Percentiles rank a stretch among this genome's conserved stretches.
Evolutionary conservation across 2,797 vertebrate genomes (phyloP).

Genomic region (Adelosebastes latens): DNA sequence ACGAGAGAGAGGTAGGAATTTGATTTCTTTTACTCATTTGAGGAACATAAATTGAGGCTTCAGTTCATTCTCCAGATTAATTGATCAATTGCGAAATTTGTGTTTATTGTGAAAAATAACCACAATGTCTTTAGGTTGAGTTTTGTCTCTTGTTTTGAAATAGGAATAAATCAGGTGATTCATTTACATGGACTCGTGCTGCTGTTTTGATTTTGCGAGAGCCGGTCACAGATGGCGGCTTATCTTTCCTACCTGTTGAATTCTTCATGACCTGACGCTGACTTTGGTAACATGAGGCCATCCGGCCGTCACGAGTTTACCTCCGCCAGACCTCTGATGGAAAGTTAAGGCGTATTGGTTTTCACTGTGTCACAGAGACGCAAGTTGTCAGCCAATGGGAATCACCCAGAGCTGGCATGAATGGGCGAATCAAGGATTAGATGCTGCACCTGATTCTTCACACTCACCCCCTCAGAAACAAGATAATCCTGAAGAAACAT

Average conservation of each 20-base stretch:
- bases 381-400: slow-evolving; percentile 31
- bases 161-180: background rate
- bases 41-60: background rate
- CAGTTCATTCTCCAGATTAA: background rate
- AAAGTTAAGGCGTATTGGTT: slow-evolving; percentile 66
- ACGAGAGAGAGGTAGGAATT: background rate
- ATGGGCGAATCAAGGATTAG: background rate
- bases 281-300: slow-evolving; percentile 69
- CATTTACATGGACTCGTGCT: background rate
- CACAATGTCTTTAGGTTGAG: too few species aligned
- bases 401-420: slow-evolving; percentile 6
- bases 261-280: slow-evolving; percentile 75
- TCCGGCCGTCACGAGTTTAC: slow-evolving; percentile 46
- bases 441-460: background rate
- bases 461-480: background rate
- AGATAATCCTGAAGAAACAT: background rate
- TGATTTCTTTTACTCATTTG: background rate
- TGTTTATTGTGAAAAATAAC: background rate
- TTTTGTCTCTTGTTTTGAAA: background rate
- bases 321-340: slow-evolving; percentile 43
- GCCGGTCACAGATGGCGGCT: slow-evolving; percentile 62
- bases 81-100: background rate
- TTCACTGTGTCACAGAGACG: slow-evolving; percentile 51
- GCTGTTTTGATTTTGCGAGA: slow-evolving; percentile 58
- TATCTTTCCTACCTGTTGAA: slow-evolving; percentile 69